These are phyloP conservation scores for Sarcophaga peregrina DNA, from an alignment of 1,140 invertebrate species.

Conservation along the genomic window DNA sequence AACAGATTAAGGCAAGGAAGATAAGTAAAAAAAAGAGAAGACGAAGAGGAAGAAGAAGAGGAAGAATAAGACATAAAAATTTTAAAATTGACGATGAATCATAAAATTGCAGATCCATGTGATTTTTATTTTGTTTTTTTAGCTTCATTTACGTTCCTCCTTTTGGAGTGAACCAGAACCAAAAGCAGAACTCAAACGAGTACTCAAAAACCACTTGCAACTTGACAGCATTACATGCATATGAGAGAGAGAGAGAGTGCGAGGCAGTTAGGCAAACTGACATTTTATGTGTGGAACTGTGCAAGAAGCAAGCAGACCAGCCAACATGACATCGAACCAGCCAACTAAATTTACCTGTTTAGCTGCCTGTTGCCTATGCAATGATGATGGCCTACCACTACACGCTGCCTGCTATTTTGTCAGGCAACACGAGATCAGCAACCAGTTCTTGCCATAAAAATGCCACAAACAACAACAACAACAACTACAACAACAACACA, in stretches of 20 bases:
- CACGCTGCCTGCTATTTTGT: background rate
- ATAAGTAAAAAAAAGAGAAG: background rate
- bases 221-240: background rate
- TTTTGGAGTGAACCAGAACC: conserved; percentile 5
- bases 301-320: background rate
- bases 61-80: conserved; percentile 38
- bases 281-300: background rate
- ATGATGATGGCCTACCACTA: background rate
- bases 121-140: conserved; percentile 18
- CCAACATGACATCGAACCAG: background rate
- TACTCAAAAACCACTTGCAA: background rate
- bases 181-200: background rate
- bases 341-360: conserved; percentile 1
- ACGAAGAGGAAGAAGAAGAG: background rate
- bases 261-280: background rate
- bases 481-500: background rate
- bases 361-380: background rate
- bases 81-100: conserved; percentile 32
- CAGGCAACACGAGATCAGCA: background rate
- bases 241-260: background rate
- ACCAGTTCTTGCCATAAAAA: conserved; percentile 8
- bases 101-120: conserved; percentile 35
- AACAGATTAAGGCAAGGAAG: no score
- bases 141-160: no score
- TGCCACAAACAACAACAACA: background rate